Percentiles rank a stretch among this genome's conserved stretches.
Evolutionary conservation across 2,113 vertebrate genomes (phyloP).

Genomic region (Rattus rattus): DNA sequence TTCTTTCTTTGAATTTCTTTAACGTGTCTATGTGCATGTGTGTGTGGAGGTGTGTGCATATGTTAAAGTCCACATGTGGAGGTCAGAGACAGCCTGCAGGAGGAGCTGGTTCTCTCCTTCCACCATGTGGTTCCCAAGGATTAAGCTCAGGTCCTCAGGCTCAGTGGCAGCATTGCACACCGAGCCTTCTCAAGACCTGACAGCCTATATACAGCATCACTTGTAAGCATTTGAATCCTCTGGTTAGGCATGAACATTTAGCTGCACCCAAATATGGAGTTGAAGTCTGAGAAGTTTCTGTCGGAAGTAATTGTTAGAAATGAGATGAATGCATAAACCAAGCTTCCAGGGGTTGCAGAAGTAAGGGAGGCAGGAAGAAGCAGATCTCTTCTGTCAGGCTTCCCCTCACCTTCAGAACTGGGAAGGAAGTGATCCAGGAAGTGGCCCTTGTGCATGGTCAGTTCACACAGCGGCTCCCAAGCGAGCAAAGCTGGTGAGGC

Average conservation of each 20-base stretch:
- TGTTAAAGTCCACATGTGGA: no score
- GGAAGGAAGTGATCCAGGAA: neutral
- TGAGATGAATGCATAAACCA: neutral
- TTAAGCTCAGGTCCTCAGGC: neutral
- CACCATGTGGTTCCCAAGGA: neutral
- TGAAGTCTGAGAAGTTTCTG: neutral
- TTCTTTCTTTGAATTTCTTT: neutral
- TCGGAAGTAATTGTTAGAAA: neutral
- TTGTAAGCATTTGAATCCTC: neutral
- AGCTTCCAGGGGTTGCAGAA: neutral
- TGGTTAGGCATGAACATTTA: neutral
- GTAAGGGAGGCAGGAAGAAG: neutral
- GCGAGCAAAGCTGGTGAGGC: neutral
- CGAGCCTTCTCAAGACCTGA: neutral
- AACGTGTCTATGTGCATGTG: neutral
- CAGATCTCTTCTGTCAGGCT: neutral
- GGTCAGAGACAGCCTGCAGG: neutral
- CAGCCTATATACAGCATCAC: neutral
- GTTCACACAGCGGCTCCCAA: neutral
- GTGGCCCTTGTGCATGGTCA: neutral
- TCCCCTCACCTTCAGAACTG: neutral
- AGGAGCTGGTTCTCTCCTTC: neutral
- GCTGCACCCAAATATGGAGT: neutral
- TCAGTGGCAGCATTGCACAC: neutral
- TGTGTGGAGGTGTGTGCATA: neutral